Evolutionary conservation across 2,113 vertebrate species (phyloP), one percentile per base, ranked within the genome.

Genomic region (Murina feae): DNA sequence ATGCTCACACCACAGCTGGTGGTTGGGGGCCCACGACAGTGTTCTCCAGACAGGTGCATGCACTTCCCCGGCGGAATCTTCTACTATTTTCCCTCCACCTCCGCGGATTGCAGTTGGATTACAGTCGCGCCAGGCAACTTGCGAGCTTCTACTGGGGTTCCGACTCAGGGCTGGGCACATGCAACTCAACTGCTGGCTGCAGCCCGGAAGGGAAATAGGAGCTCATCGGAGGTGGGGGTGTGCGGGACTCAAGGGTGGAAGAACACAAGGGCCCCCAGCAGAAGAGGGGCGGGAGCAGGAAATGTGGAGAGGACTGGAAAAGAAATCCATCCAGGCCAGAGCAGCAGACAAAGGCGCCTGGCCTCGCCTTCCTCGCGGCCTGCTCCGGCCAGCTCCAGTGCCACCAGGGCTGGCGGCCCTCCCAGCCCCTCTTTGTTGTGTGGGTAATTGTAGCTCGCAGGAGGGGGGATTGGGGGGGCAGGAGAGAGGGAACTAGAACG

Each of bases 361-460:
- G 92, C 88, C 90, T 94, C 63, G 35, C 39, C 4, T 12, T 90
- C 69, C 79, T 81, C 65, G 10, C 1, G 3, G 89, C 66, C 80
- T 21, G 89, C 39, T 80, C 32, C 0, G 16, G 32, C 74, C 68
- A 42, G 60, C 75, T 51, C 39, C 0, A 9, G n/a, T 60, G 92
- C 84, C 42, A n/a, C 66, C 49, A 17, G 83, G 75, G 12, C 85
- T 69, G 95, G 74, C n/a, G 6, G 65, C 89, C 65, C 76, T 94
- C 89, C 84, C 3, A 65, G 78, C 2, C 68, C 32, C 32, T 94
- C 95, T 97, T 97, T 97, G 95, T 97, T 97, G 32, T 96, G 87
- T 65, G 85, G 68, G 51, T 89, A 84, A 95, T 94, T 87, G 76
- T 80, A 92, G 68, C 47, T 53, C 8, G 53, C 4, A 1, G 74